A percentile compares a stretch with the other conserved stretches of the same genome.
Evolutionary conservation across 53 echinoderm and acorn worm species (phyloP).

Genomic region (Echinometra lucunter): DNA sequence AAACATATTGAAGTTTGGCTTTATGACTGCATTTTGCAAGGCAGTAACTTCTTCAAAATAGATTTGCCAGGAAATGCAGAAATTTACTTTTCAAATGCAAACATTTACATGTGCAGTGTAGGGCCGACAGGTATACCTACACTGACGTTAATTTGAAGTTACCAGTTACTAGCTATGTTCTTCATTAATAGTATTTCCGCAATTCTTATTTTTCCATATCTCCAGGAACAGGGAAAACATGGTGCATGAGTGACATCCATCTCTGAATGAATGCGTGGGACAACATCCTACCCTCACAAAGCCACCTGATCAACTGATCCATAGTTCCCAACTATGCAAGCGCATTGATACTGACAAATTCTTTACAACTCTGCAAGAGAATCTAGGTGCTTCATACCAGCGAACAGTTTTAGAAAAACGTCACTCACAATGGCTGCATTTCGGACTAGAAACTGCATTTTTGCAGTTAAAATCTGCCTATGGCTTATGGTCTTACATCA

Average conservation of each 20-base stretch:
- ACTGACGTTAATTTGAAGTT: neutral
- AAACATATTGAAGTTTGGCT: too few relatives aligned
- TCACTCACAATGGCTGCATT: neutral
- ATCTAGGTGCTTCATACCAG: neutral
- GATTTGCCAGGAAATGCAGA: neutral
- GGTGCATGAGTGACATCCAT: neutral
- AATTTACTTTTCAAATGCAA: neutral
- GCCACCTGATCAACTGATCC: neutral
- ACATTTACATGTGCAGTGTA: neutral
- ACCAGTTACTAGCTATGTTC: neutral
- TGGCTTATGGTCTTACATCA: neutral
- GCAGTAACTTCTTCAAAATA: too few relatives aligned
- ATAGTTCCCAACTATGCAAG: neutral
- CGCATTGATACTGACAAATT: neutral
- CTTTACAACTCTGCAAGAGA: neutral
- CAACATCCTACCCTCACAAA: neutral
- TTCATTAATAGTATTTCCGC: neutral
- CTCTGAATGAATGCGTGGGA: neutral
- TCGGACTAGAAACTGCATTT: constrained; percentile 39
- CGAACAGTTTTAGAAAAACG: neutral
- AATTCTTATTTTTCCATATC: neutral
- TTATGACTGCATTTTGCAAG: too few relatives aligned
- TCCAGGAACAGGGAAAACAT: neutral
- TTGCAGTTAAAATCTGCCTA: neutral
- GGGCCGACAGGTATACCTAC: neutral